Conservation (phyloP, 2,797 vertebrate genomes). For the Myotis findleyi region DNA sequence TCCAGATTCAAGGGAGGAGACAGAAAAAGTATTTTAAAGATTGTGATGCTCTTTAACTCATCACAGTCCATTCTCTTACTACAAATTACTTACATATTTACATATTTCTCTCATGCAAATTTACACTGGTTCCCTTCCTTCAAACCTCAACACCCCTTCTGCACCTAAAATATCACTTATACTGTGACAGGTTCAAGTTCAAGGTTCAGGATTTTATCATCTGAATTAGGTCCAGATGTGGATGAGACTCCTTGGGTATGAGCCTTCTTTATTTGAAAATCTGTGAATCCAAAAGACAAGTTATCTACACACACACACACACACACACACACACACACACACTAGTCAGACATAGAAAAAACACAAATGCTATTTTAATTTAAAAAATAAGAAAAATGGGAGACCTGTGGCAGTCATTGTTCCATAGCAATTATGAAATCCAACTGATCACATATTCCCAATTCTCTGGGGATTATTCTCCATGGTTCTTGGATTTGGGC, state of each 20-base stretch:
- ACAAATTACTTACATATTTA: not conserved
- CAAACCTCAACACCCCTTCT: too few relatives aligned
- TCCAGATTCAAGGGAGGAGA: not conserved
- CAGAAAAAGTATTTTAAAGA: not conserved
- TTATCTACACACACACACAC: not conserved
- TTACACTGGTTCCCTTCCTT: too few relatives aligned
- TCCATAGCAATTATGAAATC: slow-evolving; percentile 21
- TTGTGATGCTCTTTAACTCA: not conserved
- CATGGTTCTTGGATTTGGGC: slow-evolving; percentile 24
- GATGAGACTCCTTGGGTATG: not conserved
- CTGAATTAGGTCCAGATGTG: not conserved
- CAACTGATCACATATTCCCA: not conserved
- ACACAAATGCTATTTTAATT: not conserved
- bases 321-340: not conserved
- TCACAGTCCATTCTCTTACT: not conserved
- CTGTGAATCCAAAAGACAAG: not conserved
- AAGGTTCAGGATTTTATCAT: not conserved
- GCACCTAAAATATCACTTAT: not conserved
- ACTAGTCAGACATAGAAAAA: not conserved
- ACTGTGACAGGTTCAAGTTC: not conserved
- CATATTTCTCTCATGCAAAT: not conserved
- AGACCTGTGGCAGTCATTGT: not conserved
- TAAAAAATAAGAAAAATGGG: slow-evolving; percentile 4
- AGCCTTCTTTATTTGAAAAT: not conserved
- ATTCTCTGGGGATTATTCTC: slow-evolving; percentile 31